A percentile compares a stretch with the other conserved stretches of the same genome.
phyloP scores from a whole-genome alignment of 2,797 vertebrate genomes.

The Rallus crepitans region DNA sequence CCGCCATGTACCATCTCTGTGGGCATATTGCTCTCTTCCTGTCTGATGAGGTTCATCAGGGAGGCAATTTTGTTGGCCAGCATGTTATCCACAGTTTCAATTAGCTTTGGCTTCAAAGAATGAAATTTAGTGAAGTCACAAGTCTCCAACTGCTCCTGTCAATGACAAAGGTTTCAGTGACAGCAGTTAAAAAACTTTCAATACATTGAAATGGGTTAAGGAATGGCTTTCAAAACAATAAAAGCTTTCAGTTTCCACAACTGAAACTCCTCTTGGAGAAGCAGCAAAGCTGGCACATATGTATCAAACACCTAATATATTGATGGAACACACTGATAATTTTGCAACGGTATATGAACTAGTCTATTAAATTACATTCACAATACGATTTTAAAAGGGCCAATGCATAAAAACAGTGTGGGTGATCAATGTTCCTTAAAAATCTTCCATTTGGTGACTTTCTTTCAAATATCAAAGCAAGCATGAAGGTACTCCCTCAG shows the following conservation, averaged over 20 bases:
- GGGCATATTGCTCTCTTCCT: constrained; percentile 90
- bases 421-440: not conserved
- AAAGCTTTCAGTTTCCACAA: not conserved
- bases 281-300: not conserved
- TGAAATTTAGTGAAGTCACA: constrained; percentile 97
- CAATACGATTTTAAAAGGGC: not conserved
- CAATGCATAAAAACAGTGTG: not conserved
- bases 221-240: not conserved
- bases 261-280: not conserved
- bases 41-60: constrained; percentile 91
- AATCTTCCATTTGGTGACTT: not conserved
- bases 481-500: not conserved
- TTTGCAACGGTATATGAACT: not conserved
- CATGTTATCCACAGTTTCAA: constrained; percentile 97
- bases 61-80: constrained; percentile 90
- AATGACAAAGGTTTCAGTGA: constrained; percentile 25
- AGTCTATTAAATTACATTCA: not conserved
- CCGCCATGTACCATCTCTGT: constrained; percentile 89
- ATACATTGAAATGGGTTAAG: not conserved
- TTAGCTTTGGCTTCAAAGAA: constrained; percentile 92
- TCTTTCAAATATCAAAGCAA: not conserved
- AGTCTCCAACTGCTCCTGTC: constrained; percentile 91
- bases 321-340: not conserved
- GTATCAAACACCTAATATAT: not conserved
- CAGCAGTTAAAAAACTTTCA: not conserved